Conservation (phyloP, 2,113 vertebrate genomes). For the Campylomormyrus tamandua region DNA sequence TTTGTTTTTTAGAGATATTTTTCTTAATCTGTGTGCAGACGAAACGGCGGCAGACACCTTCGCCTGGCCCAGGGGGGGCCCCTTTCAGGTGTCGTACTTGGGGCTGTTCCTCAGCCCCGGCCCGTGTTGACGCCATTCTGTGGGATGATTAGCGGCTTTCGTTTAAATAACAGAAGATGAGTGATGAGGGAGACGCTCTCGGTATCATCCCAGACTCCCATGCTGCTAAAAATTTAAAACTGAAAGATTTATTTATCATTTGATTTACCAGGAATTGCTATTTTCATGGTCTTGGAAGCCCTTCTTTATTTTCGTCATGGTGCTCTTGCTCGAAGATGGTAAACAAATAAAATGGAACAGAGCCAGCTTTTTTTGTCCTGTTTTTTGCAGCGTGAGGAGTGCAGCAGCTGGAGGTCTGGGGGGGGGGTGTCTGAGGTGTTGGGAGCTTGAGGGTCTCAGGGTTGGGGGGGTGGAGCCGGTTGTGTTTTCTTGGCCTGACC, state of each 20-base stretch:
- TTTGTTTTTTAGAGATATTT: not conserved
- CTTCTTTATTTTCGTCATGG: not conserved
- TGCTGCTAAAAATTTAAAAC: not conserved
- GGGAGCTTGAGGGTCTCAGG: not conserved
- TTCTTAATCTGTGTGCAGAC: not conserved
- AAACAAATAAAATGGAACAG: constrained; percentile 12
- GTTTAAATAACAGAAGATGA: not conserved
- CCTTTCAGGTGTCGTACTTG: not conserved
- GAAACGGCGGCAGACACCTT: not conserved
- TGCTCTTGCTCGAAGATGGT: not conserved
- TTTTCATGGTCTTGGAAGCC: not conserved
- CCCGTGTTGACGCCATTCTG: not conserved
- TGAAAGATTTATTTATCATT: not conserved
- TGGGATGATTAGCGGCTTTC: not conserved
- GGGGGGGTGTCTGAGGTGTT: not conserved
- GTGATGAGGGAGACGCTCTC: not conserved
- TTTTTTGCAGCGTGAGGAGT: not conserved
- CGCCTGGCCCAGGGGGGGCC: not conserved
- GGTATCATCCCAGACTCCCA: not conserved
- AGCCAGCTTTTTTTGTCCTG: not conserved
- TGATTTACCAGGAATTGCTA: not conserved
- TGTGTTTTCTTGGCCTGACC: constrained; percentile 6
- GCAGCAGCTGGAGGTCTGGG: not conserved
- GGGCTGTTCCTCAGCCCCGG: not conserved
- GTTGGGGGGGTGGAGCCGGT: not conserved